These are phyloP conservation scores for Gambelia wislizenii DNA, from an alignment of 2,797 vertebrate genomes.

Conservation along the genomic window DNA sequence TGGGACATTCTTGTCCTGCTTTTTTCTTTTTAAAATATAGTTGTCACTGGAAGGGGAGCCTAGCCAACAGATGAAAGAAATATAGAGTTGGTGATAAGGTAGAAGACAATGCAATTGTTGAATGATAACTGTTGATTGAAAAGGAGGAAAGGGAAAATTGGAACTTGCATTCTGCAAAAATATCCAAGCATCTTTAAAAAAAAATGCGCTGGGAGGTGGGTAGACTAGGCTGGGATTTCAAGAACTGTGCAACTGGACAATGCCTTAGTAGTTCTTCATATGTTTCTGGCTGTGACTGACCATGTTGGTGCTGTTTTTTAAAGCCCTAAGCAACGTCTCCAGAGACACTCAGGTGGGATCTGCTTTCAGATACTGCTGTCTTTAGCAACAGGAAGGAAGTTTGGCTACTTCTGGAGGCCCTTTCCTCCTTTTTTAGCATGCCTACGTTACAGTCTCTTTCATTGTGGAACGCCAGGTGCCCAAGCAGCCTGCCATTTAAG, in stretches of 20 bases:
- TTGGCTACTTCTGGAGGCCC: neutral
- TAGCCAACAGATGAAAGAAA: neutral
- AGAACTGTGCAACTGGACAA: neutral
- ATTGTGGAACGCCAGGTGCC: neutral
- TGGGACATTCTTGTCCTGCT: neutral
- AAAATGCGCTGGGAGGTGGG: slow-evolving; percentile 53
- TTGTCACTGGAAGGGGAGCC: neutral
- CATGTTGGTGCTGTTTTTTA: too few relatives aligned
- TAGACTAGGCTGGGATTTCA: neutral
- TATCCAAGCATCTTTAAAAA: slow-evolving; percentile 45
- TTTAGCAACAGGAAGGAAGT: neutral
- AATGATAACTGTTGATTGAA: slow-evolving; percentile 51
- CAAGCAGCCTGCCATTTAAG: too few relatives aligned
- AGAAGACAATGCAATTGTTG: neutral
- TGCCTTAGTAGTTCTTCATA: neutral
- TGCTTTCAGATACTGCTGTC: neutral
- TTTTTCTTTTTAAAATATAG: neutral
- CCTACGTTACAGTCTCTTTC: neutral
- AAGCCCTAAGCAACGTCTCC: neutral
- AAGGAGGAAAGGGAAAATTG: slow-evolving; percentile 39
- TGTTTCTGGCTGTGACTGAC: neutral
- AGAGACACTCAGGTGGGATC: neutral
- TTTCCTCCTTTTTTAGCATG: neutral
- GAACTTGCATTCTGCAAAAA: slow-evolving; percentile 49
- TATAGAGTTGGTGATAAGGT: neutral